Conservation (phyloP, 1,140 invertebrate species). For the Drosophila pectinifera region DNA sequence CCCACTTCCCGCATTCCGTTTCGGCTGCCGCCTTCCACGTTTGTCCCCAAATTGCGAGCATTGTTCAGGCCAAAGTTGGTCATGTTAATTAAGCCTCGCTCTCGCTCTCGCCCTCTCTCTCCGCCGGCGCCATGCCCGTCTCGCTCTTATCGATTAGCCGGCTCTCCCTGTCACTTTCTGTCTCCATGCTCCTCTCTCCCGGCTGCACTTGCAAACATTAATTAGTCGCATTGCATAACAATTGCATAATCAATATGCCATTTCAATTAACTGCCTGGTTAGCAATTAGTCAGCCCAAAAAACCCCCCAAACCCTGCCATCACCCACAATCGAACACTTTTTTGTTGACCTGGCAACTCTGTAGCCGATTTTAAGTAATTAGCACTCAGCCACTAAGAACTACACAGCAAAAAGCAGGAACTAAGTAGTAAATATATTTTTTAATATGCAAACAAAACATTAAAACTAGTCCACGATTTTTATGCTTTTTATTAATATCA, state of each 20-base stretch:
- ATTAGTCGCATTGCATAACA: conserved; percentile 80
- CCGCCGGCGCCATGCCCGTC: neutral
- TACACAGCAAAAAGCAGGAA: conserved; percentile 1
- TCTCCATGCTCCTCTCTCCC: neutral
- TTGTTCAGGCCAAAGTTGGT: conserved; percentile 64
- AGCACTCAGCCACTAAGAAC: conserved; percentile 6
- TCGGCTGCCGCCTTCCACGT: conserved; percentile 20
- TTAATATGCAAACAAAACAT: too few species aligned
- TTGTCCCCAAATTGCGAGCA: conserved; percentile 54
- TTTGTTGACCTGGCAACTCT: neutral
- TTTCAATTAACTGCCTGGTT: conserved; percentile 63
- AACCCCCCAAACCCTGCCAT: neutral
- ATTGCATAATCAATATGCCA: conserved; percentile 77
- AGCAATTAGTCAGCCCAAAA: conserved; percentile 48
- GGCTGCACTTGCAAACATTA: conserved; percentile 51
- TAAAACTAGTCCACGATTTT: too few species aligned
- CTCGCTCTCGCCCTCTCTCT: conserved; percentile 7
- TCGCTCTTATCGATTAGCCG: conserved; percentile 65
- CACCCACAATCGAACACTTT: neutral
- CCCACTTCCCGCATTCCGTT: conserved; percentile 5
- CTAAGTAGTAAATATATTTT: neutral
- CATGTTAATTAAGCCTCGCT: conserved; percentile 64
- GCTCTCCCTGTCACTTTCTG: neutral
- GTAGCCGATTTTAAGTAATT: conserved; percentile 16
- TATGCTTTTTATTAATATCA: too few species aligned